phyloP scores from a whole-genome alignment of 2,113 vertebrate species.

The Collichthys lucidus region DNA sequence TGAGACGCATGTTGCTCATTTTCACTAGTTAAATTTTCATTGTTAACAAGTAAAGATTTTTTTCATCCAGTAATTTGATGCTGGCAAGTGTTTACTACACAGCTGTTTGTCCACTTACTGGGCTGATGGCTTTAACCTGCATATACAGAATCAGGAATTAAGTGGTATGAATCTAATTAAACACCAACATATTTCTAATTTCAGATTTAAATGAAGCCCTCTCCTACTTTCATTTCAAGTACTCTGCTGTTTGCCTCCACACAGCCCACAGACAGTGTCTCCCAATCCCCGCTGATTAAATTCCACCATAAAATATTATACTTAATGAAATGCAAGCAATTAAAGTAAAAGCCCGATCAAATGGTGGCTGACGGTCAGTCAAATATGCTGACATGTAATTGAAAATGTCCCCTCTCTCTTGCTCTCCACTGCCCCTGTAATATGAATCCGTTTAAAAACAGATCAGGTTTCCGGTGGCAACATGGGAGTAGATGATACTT shows the following conservation, averaged over 20 bases:
- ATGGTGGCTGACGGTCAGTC: constrained; percentile 88
- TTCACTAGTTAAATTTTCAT: background rate
- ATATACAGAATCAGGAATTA: constrained; percentile 2
- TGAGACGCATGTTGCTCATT: constrained; percentile 1
- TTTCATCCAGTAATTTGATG: background rate
- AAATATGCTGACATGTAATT: constrained; percentile 89
- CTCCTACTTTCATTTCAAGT: constrained; percentile 62
- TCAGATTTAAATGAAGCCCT: constrained; percentile 18
- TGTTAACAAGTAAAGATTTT: background rate
- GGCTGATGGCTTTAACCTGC: constrained; percentile 10
- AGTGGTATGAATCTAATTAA: constrained; percentile 42
- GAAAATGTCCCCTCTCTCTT: constrained; percentile 87
- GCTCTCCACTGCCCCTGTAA: constrained; percentile 83
- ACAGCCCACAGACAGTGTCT: constrained; percentile 64
- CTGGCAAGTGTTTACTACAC: constrained; percentile 24
- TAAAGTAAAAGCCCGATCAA: constrained; percentile 96
- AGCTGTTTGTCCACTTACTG: constrained; percentile 14
- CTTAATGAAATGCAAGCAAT: constrained; percentile 95
- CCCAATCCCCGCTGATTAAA: constrained; percentile 81
- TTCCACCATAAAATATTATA: constrained; percentile 87
- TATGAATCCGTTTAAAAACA: constrained; percentile 89
- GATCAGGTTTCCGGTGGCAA: constrained; percentile 89
- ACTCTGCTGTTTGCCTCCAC: constrained; percentile 62
- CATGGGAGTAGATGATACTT: constrained; percentile 87
- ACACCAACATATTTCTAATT: constrained; percentile 12